Percentiles rank a stretch among this genome's conserved stretches.
Evolutionary conservation across 64 coral and sea anemone genomes (phyloP).

Genomic region (Actinia tenebrosa): DNA sequence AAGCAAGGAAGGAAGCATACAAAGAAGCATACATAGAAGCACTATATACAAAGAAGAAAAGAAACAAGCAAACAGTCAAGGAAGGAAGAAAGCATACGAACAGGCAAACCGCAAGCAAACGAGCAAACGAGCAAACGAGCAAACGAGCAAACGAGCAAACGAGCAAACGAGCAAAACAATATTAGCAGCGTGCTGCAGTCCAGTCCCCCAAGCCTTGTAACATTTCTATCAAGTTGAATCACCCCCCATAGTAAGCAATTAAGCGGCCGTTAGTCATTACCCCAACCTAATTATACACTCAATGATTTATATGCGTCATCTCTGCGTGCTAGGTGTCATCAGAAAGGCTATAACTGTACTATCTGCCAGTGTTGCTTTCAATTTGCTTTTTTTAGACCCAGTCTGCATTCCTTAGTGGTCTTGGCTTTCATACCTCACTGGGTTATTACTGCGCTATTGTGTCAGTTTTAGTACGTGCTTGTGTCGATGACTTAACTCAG

Average conservation of each 20-base stretch:
- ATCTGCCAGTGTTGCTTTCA: background rate
- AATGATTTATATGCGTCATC: conserved; percentile 1
- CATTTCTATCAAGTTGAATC: background rate
- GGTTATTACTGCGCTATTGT: background rate
- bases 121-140: too few relatives aligned
- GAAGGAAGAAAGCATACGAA: too few relatives aligned
- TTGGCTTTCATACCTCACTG: background rate
- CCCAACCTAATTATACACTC: background rate
- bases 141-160: too few relatives aligned
- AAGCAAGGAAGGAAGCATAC: too few relatives aligned
- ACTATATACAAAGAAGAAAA: too few relatives aligned
- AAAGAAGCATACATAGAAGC: too few relatives aligned
- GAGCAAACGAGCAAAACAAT: too few relatives aligned
- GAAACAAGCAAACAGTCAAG: too few relatives aligned
- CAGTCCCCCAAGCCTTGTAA: background rate
- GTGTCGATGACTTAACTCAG: background rate
- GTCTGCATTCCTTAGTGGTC: background rate
- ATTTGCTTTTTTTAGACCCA: background rate
- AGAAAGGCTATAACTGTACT: background rate
- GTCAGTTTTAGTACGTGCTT: too few relatives aligned
- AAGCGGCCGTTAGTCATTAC: background rate
- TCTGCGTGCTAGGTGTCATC: background rate
- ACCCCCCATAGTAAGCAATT: background rate
- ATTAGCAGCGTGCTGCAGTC: background rate
- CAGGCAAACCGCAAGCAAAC: too few relatives aligned